Conservation (phyloP, 2,797 vertebrate genomes). For the Gobio occitaniae region DNA sequence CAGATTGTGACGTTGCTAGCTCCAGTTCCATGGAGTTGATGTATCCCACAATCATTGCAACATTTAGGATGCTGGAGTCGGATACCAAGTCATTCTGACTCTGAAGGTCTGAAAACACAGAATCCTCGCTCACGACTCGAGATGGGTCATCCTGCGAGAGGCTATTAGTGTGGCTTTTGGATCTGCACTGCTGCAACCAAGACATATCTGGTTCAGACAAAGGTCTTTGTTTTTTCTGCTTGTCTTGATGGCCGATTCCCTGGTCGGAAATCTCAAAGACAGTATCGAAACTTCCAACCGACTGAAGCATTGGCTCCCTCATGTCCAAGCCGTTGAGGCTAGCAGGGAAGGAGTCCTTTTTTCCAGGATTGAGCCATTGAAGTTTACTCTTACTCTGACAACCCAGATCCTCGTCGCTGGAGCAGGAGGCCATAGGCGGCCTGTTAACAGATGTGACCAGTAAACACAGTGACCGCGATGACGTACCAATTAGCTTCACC, state of each 20-base stretch:
- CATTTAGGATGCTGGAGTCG: constrained; percentile 87
- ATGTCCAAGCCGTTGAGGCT: constrained; percentile 71
- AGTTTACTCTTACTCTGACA: constrained; percentile 75
- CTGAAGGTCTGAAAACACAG: constrained; percentile 78
- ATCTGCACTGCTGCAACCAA: constrained; percentile 76
- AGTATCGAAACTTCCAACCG: constrained; percentile 86
- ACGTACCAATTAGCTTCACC: constrained; percentile 91
- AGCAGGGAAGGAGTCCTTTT: constrained; percentile 23
- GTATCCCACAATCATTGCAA: constrained; percentile 94
- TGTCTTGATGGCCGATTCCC: constrained; percentile 61
- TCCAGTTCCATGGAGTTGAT: constrained; percentile 93
- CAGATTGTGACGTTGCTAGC: constrained; percentile 81
- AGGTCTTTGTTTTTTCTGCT: constrained; percentile 78
- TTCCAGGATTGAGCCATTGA: constrained; percentile 75
- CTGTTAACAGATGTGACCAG: constrained; percentile 77
- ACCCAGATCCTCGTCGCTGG: constrained; percentile 85
- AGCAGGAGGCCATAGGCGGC: constrained; percentile 78
- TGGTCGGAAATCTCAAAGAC: constrained; percentile 84
- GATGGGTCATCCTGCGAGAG: constrained; percentile 72
- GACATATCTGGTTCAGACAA: constrained; percentile 86
- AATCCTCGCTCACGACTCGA: constrained; percentile 73
- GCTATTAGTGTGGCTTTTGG: constrained; percentile 59
- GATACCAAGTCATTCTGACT: constrained; percentile 75
- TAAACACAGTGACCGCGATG: constrained; percentile 85
- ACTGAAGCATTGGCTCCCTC: constrained; percentile 83